Conservation (phyloP, 2,113 vertebrate genomes). For the Pluvianellus socialis region DNA sequence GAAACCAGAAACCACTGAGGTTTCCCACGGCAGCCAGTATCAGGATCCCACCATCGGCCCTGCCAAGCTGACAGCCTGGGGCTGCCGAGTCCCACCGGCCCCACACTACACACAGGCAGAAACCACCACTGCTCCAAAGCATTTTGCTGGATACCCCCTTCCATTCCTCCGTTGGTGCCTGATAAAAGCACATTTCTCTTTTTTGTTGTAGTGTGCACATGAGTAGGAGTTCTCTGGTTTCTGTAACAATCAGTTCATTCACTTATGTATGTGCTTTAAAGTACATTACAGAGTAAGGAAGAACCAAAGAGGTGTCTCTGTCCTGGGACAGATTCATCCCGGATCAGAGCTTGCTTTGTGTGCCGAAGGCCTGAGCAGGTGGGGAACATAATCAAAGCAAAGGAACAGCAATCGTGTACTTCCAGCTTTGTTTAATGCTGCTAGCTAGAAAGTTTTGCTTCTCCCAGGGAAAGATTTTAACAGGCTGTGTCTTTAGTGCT, state of each 20-base stretch:
- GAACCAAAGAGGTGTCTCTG: neutral
- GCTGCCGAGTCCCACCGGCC: neutral
- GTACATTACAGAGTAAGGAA: neutral
- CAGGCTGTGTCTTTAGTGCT: neutral
- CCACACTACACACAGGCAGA: neutral
- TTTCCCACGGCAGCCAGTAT: neutral
- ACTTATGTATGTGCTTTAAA: neutral
- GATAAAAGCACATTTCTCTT: rapidly evolving
- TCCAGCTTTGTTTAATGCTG: neutral
- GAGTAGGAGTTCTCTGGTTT: neutral
- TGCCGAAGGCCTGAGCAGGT: neutral
- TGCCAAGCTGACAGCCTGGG: neutral
- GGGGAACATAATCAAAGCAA: neutral
- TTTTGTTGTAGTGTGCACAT: neutral
- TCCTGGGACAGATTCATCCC: neutral
- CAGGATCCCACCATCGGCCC: neutral
- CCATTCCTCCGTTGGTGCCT: neutral
- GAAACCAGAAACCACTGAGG: neutral
- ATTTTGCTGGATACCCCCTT: neutral
- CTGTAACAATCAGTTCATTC: neutral
- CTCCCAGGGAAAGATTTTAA: neutral
- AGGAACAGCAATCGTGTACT: neutral
- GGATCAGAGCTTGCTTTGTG: neutral
- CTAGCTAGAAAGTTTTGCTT: neutral
- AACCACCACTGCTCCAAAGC: neutral